Evolutionary conservation across 2,888 invertebrate species (phyloP).

Genomic region (Sinopyrophorus schimmeli): DNA sequence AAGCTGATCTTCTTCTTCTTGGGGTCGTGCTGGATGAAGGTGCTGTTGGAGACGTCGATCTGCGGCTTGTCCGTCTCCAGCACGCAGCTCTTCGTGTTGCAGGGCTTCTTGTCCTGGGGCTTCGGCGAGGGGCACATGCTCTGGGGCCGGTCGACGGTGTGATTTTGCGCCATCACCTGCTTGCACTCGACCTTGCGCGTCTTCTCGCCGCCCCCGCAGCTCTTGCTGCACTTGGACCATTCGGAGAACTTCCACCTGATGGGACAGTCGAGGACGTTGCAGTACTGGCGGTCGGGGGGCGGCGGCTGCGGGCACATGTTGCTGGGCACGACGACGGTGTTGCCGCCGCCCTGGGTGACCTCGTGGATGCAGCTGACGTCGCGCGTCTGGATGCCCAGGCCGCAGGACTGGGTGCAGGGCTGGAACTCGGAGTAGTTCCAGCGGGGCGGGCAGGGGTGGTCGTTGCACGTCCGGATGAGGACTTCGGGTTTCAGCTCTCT

Average conservation of each 20-base stretch:
- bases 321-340: slow-evolving; percentile 90
- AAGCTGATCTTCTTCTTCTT: slow-evolving; percentile 80
- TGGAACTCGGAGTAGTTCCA: slow-evolving; percentile 92
- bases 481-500: slow-evolving; percentile 87
- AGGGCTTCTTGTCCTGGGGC: slow-evolving; percentile 78
- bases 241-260: slow-evolving; percentile 85
- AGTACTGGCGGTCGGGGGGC: slow-evolving; percentile 86
- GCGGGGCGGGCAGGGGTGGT: slow-evolving; percentile 92
- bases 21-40: slow-evolving; percentile 82
- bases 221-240: slow-evolving; percentile 90
- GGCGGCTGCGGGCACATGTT: slow-evolving; percentile 91
- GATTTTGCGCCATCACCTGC: slow-evolving; percentile 92
- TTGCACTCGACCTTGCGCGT: slow-evolving; percentile 84
- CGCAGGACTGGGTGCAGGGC: slow-evolving; percentile 90
- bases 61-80: slow-evolving; percentile 72
- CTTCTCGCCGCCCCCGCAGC: slow-evolving; percentile 92
- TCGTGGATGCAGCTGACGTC: slow-evolving; percentile 87
- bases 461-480: slow-evolving; percentile 88
- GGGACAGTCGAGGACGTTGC: slow-evolving; percentile 92
- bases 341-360: slow-evolving; percentile 84
- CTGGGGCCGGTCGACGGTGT: slow-evolving; percentile 77
- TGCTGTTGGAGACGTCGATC: slow-evolving; percentile 78
- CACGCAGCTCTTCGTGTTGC: slow-evolving; percentile 81
- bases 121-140: slow-evolving; percentile 75
- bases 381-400: slow-evolving; percentile 89